phyloP scores from a whole-genome alignment of 1,140 invertebrate species.

The Ditylenchus dipsaci region DNA sequence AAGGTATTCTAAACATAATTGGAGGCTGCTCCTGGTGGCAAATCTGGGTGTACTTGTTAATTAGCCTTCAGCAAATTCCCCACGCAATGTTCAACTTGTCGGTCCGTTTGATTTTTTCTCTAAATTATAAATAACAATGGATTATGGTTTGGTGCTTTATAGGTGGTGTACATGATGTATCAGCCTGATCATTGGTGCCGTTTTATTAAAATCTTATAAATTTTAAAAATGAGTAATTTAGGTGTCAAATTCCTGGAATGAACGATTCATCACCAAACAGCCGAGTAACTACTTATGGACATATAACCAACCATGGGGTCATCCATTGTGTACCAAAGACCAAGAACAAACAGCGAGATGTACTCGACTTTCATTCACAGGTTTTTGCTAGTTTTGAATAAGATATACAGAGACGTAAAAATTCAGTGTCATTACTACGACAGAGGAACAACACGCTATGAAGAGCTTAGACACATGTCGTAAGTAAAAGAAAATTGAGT shows the following conservation, averaged over 20 bases:
- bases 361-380: conserved; percentile 46
- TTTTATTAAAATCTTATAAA: conserved; percentile 7
- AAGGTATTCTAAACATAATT: conserved; percentile 56
- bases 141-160: too few relatives aligned
- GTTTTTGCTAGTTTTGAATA: neutral
- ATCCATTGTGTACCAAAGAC: conserved; percentile 50
- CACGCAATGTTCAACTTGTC: conserved; percentile 57
- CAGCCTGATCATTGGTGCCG: conserved; percentile 52
- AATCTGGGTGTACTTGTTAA: conserved; percentile 56
- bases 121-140: too few relatives aligned
- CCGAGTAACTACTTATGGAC: conserved; percentile 37
- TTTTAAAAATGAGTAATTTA: neutral
- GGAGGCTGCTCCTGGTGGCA: conserved; percentile 58
- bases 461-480: conserved; percentile 39
- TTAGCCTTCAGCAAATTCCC: conserved; percentile 56
- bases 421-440: conserved; percentile 55
- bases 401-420: neutral
- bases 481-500: too few relatives aligned
- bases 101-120: too few relatives aligned
- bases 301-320: conserved; percentile 40
- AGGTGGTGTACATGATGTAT: conserved; percentile 58
- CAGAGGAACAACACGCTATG: conserved; percentile 42
- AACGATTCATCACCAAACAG: conserved; percentile 20
- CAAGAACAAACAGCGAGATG: conserved; percentile 44
- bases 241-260: conserved; percentile 48